Conservation (phyloP, 2,113 vertebrate species). For the Dolichotis patagonum region DNA sequence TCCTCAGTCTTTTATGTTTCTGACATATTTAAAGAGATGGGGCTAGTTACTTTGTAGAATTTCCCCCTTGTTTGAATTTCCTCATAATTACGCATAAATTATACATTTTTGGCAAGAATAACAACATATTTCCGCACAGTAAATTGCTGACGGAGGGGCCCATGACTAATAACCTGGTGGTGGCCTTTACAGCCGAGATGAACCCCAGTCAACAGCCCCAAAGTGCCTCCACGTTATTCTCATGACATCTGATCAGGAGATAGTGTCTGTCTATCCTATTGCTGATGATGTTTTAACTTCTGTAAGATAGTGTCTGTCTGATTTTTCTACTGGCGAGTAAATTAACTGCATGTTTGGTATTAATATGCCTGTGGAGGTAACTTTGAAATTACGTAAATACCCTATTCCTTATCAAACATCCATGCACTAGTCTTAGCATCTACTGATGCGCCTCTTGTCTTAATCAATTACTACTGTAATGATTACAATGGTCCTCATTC, state of each 20-base stretch:
- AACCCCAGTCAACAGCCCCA: not conserved
- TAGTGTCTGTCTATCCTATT: not conserved
- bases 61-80: not conserved
- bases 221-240: not conserved
- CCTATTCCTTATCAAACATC: not conserved
- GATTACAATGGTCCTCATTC: not conserved
- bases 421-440: not conserved
- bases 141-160: not conserved
- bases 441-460: not conserved
- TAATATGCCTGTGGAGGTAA: not conserved
- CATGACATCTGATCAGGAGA: not conserved
- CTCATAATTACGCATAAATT: not conserved
- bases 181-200: not conserved
- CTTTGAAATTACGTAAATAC: not conserved
- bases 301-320: not conserved
- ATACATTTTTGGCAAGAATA: not conserved
- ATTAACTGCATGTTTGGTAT: not conserved
- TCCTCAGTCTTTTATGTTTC: not conserved
- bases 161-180: not conserved
- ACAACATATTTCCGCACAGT: not conserved
- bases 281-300: not conserved
- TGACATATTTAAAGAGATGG: not conserved
- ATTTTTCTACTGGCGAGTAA: not conserved
- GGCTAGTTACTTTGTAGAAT: not conserved
- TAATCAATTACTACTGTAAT: not conserved